Percentiles rank a stretch among this genome's conserved stretches.
phyloP scores from a whole-genome alignment of 2,797 vertebrate species.

The Sebastes kiyomatsui region DNA sequence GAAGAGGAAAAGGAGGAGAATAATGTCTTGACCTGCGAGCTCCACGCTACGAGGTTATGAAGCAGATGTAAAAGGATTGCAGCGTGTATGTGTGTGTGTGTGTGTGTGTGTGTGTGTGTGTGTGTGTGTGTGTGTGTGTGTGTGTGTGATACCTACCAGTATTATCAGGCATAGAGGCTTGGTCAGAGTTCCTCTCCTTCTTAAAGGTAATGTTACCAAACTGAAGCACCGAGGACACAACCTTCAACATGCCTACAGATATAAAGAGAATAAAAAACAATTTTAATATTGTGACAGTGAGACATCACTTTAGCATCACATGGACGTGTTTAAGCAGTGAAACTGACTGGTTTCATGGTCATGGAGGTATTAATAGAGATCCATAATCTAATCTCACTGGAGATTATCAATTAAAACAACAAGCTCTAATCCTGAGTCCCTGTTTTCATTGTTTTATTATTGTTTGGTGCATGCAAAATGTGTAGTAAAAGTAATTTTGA shows the following conservation, averaged over 20 bases:
- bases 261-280: constrained; percentile 21
- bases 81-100: not conserved
- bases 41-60: constrained; percentile 1
- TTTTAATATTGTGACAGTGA: not conserved
- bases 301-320: not conserved
- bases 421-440: not conserved
- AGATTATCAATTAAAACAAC: not conserved
- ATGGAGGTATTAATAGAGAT: not conserved
- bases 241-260: constrained; percentile 93
- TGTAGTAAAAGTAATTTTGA: not conserved
- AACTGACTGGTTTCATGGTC: not conserved
- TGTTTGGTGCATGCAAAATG: not conserved
- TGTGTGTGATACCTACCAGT: constrained; percentile 82
- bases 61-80: constrained; percentile 21
- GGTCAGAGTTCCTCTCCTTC: constrained; percentile 97
- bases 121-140: not conserved
- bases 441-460: not conserved
- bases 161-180: constrained; percentile 99
- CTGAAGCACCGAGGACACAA: constrained; percentile 95
- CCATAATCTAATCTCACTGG: not conserved
- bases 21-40: constrained; percentile 33
- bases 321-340: not conserved
- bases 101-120: not conserved
- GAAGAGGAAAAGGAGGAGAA: constrained; percentile 40
- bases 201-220: constrained; percentile 99